A percentile compares a stretch with the other conserved stretches of the same genome.
phyloP scores from a whole-genome alignment of 2,888 invertebrate species.

The Therioaphis trifolii region DNA sequence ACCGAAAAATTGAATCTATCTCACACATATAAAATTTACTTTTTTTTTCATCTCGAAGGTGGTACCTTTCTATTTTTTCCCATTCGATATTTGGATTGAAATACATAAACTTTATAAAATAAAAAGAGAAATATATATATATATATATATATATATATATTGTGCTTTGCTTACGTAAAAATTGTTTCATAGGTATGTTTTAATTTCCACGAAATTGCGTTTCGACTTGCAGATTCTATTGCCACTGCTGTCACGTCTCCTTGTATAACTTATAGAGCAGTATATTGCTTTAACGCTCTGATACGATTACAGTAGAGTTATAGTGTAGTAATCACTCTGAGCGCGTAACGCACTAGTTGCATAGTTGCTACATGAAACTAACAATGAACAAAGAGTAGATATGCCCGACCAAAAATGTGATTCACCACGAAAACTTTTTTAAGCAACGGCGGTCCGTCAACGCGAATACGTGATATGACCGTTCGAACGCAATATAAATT shows the following conservation, averaged over 20 bases:
- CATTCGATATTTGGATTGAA: background rate
- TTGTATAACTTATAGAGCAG: background rate
- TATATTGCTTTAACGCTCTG: background rate
- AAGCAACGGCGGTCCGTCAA: background rate
- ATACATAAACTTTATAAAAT: no score
- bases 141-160: no score
- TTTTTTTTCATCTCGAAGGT: background rate
- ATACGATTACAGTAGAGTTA: background rate
- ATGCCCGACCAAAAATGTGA: background rate
- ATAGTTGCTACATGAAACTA: background rate
- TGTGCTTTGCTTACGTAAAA: constrained; percentile 15
- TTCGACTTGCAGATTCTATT: background rate
- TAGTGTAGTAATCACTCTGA: background rate
- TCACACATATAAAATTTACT: background rate
- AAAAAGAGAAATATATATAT: no score
- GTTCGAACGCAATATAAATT: no score
- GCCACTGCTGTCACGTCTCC: background rate
- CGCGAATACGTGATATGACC: no score
- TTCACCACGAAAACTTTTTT: no score
- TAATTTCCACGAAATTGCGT: constrained; percentile 20
- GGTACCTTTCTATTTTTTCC: background rate
- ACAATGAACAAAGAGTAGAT: no score
- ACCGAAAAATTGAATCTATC: background rate
- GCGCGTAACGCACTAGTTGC: background rate
- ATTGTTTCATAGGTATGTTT: background rate